phyloP scores from a whole-genome alignment of 2,113 vertebrate species.

The Smithornis capensis region DNA sequence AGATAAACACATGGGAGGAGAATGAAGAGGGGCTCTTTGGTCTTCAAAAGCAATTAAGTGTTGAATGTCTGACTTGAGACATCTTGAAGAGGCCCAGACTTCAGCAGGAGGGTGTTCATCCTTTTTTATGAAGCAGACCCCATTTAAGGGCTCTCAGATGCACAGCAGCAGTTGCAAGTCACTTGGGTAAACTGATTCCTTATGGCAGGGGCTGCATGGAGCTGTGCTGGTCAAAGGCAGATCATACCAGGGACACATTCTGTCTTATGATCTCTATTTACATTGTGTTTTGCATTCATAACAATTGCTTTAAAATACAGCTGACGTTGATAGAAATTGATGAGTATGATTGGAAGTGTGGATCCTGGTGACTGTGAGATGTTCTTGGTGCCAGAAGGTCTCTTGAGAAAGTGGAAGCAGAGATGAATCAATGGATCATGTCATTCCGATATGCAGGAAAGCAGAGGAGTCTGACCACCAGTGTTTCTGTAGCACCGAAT shows the following conservation, averaged over 20 bases:
- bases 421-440: neutral
- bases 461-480: neutral
- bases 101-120: neutral
- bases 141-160: neutral
- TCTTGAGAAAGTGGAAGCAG: neutral
- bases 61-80: conserved; percentile 1
- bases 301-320: neutral
- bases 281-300: neutral
- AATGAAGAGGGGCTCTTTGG: conserved; percentile 11
- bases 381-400: neutral
- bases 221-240: neutral
- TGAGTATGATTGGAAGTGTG: neutral
- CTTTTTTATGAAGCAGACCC: neutral
- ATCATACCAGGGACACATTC: neutral
- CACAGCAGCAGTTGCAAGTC: conserved; percentile 19
- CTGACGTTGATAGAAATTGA: neutral
- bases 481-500: neutral
- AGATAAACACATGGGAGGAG: conserved; percentile 55
- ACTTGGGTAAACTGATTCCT: neutral
- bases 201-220: neutral
- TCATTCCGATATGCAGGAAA: neutral
- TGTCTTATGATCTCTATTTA: neutral
- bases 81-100: conserved; percentile 26
- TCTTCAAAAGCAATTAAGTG: conserved; percentile 50
- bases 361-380: neutral